These are phyloP conservation scores for Tupiocoris notatus DNA, from an alignment of 2,888 invertebrate genomes.

Conservation along the genomic window DNA sequence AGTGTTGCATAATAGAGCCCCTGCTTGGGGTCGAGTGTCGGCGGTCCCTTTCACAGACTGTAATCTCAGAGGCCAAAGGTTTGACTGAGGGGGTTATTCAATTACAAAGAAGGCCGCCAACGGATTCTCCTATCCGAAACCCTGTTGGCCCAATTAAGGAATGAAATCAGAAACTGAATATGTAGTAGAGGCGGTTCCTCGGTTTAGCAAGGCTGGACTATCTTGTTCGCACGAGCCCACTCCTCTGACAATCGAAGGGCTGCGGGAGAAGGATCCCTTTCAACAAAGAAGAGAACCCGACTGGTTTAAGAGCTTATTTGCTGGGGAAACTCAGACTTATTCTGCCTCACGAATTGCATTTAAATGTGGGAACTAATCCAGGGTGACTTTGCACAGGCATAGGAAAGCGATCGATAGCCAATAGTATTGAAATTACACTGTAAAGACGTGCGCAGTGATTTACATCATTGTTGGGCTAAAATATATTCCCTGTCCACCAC, in stretches of 20 bases:
- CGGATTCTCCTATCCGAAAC: neutral
- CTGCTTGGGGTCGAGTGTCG: neutral
- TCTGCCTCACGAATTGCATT: neutral
- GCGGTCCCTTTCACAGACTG: conserved; percentile 25
- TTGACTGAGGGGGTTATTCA: conserved; percentile 22
- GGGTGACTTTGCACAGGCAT: too few species aligned
- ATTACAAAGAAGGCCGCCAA: conserved; percentile 10
- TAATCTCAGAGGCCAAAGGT: conserved; percentile 3
- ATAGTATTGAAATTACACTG: too few species aligned
- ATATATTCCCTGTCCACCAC: too few species aligned
- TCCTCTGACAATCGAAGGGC: neutral
- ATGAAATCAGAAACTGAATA: conserved; percentile 38
- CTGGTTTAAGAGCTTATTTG: neutral
- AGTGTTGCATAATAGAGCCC: neutral
- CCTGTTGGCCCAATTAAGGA: conserved; percentile 20
- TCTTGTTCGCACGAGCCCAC: neutral
- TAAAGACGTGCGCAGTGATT: too few species aligned
- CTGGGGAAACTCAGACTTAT: neutral
- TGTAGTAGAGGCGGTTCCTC: conserved; percentile 9
- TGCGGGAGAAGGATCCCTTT: too few species aligned
- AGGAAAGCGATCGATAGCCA: too few species aligned
- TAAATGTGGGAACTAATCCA: neutral
- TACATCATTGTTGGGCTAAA: too few species aligned
- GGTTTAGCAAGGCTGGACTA: neutral
- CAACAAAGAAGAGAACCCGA: neutral